Base-by-base conservation (phyloP, 2,113 vertebrate genomes). In the Haemorhous mexicanus region DNA sequence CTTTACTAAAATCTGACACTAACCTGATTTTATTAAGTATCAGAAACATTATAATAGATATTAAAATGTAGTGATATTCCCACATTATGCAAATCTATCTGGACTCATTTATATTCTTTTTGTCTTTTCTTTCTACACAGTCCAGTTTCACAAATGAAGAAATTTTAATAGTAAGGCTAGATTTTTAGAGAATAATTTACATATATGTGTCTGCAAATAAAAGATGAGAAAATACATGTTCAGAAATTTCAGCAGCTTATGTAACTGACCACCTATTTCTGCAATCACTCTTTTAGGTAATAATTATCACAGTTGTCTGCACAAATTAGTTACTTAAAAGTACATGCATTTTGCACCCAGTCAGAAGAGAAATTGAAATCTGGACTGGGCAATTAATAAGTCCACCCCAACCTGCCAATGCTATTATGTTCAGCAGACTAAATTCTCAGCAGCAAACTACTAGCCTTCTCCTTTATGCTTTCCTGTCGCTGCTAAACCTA, bases 11-110 rank as follows among this genome's bases (percentile, higher is more conserved):
- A 47, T 88, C 72, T 95, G 73, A 52, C 68, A 84, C 69, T 93
- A 86, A 86, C 64, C 32, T 90, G 79, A 75, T 92, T 95, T 95
- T 92, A 96, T 97, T 95, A 94, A 96, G 56, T 81, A 94, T 86
- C 56, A 90, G 92, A 91, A 96, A 94, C 72, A 79, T 84, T 96
- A 92, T 56, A 96, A 93, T 61, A 90, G 82, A 93, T 94, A 93
- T 90, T 95, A 96, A 96, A 93, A 73, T 78, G 43, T 84, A 86
- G 79, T 67, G 85, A 78, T 82, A 84, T 63, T 92, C 85, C 64
- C 44, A 87, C 33, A 67, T 93, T 93, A 92, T 92, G 88, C 64
- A 95, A 89, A 88, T 78, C 35, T 92, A 35, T 49, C 28, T 72
- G 47, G 20, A 56, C n/a, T 86, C 6, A 75, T 70, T 83, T 75